Evolutionary conservation across 2,113 vertebrate genomes (phyloP), one percentile per base, ranked within the genome.

Genomic region (Bufo bufo): DNA sequence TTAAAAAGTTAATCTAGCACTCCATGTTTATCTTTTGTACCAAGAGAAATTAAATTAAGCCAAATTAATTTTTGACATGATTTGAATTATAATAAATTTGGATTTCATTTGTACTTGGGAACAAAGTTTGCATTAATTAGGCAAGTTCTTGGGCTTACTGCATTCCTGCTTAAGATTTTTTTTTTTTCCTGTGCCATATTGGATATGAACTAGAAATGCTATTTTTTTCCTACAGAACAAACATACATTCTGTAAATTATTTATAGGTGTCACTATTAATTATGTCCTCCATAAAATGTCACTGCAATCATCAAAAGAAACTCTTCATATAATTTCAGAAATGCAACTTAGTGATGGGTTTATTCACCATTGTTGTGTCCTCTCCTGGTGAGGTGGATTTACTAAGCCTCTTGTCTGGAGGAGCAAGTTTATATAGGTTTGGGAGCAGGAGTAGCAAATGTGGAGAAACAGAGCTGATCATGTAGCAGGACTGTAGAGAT

Each of bases 51-150:
- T 63, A 83, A 83, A 83, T 83, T 83, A 83, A 47, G 43, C 81
- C 61, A 66, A 83, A 83, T 83, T 17, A 83, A 83, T 83, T 83
- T 61, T 66, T 83, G 81, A 83, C 81, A 83, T 83, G 81, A 83
- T 66, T 50, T 66, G 81, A 63, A 66, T 83, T 49, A 50, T 83
- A 65, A 83, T 66, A 83, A 83, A 83, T 83, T 13, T 66, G 61
- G 16, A 20, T 49, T 63, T 66, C 61, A 66, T 66, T 83, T 66
- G 43, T 83, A 50, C 81, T 83, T 83, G 81, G n/a, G 59, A 75
- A 83, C 45, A 83, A 33, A 65, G 59, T 83, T 83, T 83, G 81
- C 81, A 83, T 83, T 66, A 20, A 83, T 66, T 66, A 83, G 47
- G 12, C 45, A 83, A 65, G 59, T 83, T 83, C 8, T 83, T 82